A percentile compares a stretch with the other conserved stretches of the same genome.
These are phyloP conservation scores for Bubo bubo DNA, from an alignment of 2,113 vertebrate genomes.

Conservation along the genomic window DNA sequence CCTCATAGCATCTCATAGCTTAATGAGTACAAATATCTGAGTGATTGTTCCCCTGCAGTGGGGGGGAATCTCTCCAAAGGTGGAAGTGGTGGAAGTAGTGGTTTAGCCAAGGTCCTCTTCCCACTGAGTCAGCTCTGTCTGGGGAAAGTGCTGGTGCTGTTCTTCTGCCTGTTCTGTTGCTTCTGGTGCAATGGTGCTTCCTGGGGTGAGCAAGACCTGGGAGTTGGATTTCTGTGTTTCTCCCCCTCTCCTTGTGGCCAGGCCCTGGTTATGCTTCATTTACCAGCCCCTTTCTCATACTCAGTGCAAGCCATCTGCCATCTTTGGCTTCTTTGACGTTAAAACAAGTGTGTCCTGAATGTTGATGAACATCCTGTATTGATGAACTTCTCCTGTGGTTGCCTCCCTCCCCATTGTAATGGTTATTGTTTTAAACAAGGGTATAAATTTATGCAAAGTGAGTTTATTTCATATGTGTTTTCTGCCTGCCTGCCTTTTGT, in stretches of 20 bases:
- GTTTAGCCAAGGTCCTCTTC: neutral
- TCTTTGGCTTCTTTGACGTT: neutral
- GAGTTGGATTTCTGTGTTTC: neutral
- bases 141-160: neutral
- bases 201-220: neutral
- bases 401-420: neutral
- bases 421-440: neutral
- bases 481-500: neutral
- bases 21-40: neutral
- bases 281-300: neutral
- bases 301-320: neutral
- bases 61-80: neutral
- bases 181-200: neutral
- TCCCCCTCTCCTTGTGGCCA: neutral
- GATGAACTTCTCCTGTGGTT: neutral
- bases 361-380: neutral
- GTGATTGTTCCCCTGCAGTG: accelerated
- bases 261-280: neutral
- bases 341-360: neutral
- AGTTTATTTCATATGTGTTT: neutral
- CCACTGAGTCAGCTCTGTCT: accelerated
- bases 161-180: neutral
- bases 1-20: neutral
- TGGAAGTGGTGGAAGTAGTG: neutral
- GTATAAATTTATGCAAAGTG: neutral